phyloP scores from a whole-genome alignment of 1,140 invertebrate species.

The Acyrthosiphon pisum region DNA sequence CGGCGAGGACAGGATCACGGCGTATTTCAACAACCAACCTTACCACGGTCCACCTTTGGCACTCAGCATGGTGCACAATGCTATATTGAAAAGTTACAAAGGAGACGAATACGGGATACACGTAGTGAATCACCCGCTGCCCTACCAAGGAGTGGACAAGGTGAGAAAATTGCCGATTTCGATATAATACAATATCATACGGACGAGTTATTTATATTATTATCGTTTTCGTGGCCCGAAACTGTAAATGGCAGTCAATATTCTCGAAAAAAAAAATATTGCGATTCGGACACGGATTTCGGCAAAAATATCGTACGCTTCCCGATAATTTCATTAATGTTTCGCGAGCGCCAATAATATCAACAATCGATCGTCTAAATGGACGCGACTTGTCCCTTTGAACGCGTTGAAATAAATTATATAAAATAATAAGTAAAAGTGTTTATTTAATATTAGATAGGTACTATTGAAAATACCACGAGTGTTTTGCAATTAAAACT shows the following conservation, averaged over 20 bases:
- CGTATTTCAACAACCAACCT: slow-evolving; percentile 72
- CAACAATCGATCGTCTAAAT: no score
- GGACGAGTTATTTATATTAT: not conserved
- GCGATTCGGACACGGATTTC: no score
- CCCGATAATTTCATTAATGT: no score
- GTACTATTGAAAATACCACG: no score
- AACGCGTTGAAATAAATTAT: no score
- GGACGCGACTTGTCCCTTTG: no score
- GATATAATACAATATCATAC: not conserved
- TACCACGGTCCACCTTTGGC: slow-evolving; percentile 75
- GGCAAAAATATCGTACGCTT: no score
- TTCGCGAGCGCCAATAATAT: no score
- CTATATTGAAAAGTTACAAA: slow-evolving; percentile 66
- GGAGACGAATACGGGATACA: slow-evolving; percentile 65
- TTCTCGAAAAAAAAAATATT: not conserved
- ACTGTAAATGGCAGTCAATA: not conserved
- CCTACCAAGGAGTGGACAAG: slow-evolving; percentile 64
- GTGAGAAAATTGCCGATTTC: slow-evolving; percentile 58
- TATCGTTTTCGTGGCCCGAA: not conserved
- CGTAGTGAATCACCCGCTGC: slow-evolving; percentile 75
- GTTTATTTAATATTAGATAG: no score
- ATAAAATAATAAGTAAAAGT: no score
- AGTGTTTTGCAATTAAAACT: no score
- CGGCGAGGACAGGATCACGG: slow-evolving; percentile 63
- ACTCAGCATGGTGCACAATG: slow-evolving; percentile 70